Percentiles rank a stretch among this genome's conserved stretches.
These are phyloP conservation scores for Ranitomeya imitator DNA, from an alignment of 2,113 vertebrate genomes.

Conservation along the genomic window DNA sequence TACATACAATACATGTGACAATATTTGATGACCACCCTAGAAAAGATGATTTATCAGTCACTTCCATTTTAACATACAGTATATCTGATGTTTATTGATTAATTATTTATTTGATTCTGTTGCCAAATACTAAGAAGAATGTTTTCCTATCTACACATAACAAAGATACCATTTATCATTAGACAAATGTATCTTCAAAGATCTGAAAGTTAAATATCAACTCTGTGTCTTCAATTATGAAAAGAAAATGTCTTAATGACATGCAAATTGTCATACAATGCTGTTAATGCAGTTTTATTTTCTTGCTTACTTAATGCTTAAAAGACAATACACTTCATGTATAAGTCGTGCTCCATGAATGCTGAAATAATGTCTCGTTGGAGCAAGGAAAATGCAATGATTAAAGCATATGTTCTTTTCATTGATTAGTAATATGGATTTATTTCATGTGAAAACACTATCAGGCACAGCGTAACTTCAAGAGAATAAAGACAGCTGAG, in stretches of 20 bases:
- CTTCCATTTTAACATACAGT: background rate
- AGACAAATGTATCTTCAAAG: conserved; percentile 31
- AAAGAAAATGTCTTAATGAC: conserved; percentile 31
- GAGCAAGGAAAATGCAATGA: background rate
- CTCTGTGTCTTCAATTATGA: conserved; percentile 44
- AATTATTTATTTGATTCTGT: conserved; percentile 1
- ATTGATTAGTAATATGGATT: conserved; percentile 26
- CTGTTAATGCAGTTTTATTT: conserved; percentile 18
- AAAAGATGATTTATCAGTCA: background rate
- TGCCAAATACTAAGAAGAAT: conserved; percentile 19
- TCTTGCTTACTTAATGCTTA: background rate
- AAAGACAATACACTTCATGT: background rate
- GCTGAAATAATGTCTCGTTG: background rate
- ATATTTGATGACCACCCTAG: background rate
- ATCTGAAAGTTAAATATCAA: conserved; percentile 22
- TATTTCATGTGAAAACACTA: conserved; percentile 3
- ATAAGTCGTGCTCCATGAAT: background rate
- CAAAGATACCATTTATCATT: background rate
- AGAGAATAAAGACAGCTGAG: background rate
- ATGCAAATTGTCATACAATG: conserved; percentile 31
- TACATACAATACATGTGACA: background rate
- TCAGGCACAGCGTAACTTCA: background rate
- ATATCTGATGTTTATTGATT: background rate
- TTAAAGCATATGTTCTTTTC: background rate
- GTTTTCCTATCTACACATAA: background rate